phyloP scores from a whole-genome alignment of 2,797 vertebrate genomes.

The Otolemur crassicaudatus region DNA sequence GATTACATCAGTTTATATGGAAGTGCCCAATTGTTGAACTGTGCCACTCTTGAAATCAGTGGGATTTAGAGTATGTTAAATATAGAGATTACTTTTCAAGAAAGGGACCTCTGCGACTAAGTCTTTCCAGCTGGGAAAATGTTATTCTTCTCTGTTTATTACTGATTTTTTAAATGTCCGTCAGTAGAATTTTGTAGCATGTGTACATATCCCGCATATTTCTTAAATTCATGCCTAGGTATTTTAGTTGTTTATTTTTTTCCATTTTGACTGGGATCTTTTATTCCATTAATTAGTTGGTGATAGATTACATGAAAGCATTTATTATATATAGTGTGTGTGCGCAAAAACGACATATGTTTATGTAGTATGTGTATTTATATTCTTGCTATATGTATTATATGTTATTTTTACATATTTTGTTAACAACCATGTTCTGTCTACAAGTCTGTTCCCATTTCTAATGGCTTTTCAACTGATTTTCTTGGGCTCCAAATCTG shows the following conservation, averaged over 20 bases:
- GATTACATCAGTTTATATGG: not conserved
- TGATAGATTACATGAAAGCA: not conserved
- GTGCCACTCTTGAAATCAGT: not conserved
- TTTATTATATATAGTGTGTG: not conserved
- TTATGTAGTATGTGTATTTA: not conserved
- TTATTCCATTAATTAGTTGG: not conserved
- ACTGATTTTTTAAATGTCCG: conserved; percentile 35
- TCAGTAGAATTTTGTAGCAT: conserved; percentile 19
- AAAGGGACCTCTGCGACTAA: not conserved
- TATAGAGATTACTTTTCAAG: not conserved
- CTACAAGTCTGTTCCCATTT: conserved; percentile 27
- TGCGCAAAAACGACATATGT: not conserved
- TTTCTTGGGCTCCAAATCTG: conserved; percentile 15
- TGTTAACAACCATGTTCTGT: not conserved
- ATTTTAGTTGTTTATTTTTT: not conserved
- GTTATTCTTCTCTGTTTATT: not conserved
- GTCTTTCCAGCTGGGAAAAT: not conserved
- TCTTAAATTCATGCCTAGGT: conserved; percentile 42
- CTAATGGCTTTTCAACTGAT: not conserved
- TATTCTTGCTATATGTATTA: not conserved
- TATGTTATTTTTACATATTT: conserved; percentile 5
- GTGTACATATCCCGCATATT: not conserved
- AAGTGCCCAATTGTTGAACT: not conserved
- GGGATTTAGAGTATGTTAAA: conserved; percentile 28
- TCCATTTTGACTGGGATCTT: not conserved